These are phyloP conservation scores for Apis cerana DNA, from an alignment of 1,140 invertebrate species.

Conservation along the genomic window DNA sequence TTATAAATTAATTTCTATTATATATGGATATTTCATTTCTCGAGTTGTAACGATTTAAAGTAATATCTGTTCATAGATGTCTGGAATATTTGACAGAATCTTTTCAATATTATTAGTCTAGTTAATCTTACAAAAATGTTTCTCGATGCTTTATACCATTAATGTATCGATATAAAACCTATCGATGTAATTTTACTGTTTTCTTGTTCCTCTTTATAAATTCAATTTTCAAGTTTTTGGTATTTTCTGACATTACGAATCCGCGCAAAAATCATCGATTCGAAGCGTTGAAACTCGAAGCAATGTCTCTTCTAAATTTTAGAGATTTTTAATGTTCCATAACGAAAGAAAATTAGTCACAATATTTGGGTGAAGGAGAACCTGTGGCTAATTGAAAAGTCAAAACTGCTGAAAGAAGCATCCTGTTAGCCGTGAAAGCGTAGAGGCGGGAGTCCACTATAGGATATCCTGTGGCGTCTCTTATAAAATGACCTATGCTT, in stretches of 20 bases:
- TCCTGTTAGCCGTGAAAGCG: slow-evolving; percentile 62
- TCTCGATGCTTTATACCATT: no score
- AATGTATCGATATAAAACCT: no score
- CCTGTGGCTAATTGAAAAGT: slow-evolving; percentile 79
- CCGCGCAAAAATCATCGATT: slow-evolving; percentile 10
- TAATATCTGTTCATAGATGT: no score
- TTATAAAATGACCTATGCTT: slow-evolving; percentile 12
- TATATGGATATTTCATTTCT: no score
- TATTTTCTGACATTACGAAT: neutral
- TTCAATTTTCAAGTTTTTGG: neutral
- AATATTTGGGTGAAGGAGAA: slow-evolving; percentile 77
- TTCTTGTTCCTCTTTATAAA: neutral
- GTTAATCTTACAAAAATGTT: no score
- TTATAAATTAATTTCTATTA: no score
- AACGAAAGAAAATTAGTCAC: slow-evolving; percentile 66
- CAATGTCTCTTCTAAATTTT: neutral
- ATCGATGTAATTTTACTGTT: no score
- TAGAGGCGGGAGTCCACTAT: slow-evolving; percentile 47
- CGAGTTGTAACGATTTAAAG: no score
- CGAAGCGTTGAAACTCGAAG: neutral
- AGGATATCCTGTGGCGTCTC: slow-evolving; percentile 14
- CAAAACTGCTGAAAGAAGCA: slow-evolving; percentile 68
- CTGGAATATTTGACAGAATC: no score
- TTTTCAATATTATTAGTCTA: no score
- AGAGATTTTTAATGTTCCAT: slow-evolving; percentile 21